Percentiles rank a stretch among this genome's conserved stretches.
Evolutionary conservation across 2,888 invertebrate genomes (phyloP).

Genomic region (Elysia crispata): DNA sequence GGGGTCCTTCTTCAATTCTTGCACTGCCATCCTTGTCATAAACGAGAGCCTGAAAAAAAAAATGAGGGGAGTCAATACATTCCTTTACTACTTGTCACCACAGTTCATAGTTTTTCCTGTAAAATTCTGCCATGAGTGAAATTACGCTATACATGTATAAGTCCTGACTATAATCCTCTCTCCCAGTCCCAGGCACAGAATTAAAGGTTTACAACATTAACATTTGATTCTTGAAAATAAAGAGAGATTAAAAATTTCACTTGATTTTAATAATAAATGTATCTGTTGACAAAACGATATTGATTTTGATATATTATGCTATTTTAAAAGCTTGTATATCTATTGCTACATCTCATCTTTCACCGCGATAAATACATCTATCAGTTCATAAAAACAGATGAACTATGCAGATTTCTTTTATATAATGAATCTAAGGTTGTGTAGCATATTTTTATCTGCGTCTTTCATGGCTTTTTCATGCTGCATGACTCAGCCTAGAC

Average conservation of each 20-base stretch:
- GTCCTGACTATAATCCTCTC: too few relatives aligned
- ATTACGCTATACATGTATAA: too few relatives aligned
- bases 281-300: neutral
- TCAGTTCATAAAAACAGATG: too few relatives aligned
- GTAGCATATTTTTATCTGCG: too few relatives aligned
- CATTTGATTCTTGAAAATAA: neutral
- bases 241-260: neutral
- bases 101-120: neutral
- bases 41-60: conserved; percentile 64
- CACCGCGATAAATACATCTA: too few relatives aligned
- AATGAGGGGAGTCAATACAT: neutral
- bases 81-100: neutral
- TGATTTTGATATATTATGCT: too few relatives aligned
- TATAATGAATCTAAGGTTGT: too few relatives aligned
- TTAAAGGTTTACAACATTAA: neutral
- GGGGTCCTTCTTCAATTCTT: conserved; percentile 72
- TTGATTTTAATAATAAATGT: neutral
- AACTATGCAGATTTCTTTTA: too few relatives aligned
- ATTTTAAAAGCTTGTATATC: too few relatives aligned
- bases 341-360: too few relatives aligned
- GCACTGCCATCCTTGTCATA: conserved; percentile 68
- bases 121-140: neutral
- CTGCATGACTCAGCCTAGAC: neutral
- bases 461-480: too few relatives aligned
- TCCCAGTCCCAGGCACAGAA: too few relatives aligned